A percentile compares a stretch with the other conserved stretches of the same genome.
These are phyloP conservation scores for Heliconius hortense DNA, from an alignment of 2,888 invertebrate genomes.

Conservation along the genomic window DNA sequence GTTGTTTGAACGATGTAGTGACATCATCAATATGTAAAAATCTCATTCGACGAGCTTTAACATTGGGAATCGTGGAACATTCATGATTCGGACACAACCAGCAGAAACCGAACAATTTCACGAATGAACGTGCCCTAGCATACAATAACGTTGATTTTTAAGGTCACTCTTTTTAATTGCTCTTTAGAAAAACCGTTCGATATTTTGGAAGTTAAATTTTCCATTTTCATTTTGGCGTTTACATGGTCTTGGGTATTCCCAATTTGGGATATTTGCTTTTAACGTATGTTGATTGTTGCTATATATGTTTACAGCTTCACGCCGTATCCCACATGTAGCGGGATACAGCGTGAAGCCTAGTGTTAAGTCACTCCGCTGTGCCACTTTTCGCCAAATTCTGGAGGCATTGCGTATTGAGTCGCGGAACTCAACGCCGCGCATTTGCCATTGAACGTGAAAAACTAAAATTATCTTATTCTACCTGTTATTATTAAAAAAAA, in stretches of 20 bases:
- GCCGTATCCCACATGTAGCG: too few species aligned
- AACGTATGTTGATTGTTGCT: background rate
- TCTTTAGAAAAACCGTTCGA: slow-evolving; percentile 40
- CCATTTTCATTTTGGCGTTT: slow-evolving; percentile 18
- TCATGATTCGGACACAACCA: slow-evolving; percentile 59
- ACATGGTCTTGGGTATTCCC: background rate
- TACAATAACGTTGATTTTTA: slow-evolving; percentile 52
- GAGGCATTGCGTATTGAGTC: too few species aligned
- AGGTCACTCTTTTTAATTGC: slow-evolving; percentile 49
- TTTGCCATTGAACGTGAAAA: too few species aligned
- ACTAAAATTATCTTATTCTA: too few species aligned
- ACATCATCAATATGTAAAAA: slow-evolving; percentile 76
- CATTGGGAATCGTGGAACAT: slow-evolving; percentile 65
- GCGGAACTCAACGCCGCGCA: too few species aligned
- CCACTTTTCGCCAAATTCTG: too few species aligned
- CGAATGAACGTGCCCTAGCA: slow-evolving; percentile 58
- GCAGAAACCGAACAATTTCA: slow-evolving; percentile 63
- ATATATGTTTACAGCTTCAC: too few species aligned
- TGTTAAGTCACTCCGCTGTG: too few species aligned
- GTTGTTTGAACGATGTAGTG: slow-evolving; percentile 69
- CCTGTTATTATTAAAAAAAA: too few species aligned
- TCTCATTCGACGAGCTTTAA: slow-evolving; percentile 65
- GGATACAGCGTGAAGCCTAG: too few species aligned
- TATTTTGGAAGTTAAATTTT: slow-evolving; percentile 33
- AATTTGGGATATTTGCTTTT: slow-evolving; percentile 8